Evolutionary conservation across 2,113 vertebrate genomes (phyloP).

Genomic region (Accipiter virgatus): DNA sequence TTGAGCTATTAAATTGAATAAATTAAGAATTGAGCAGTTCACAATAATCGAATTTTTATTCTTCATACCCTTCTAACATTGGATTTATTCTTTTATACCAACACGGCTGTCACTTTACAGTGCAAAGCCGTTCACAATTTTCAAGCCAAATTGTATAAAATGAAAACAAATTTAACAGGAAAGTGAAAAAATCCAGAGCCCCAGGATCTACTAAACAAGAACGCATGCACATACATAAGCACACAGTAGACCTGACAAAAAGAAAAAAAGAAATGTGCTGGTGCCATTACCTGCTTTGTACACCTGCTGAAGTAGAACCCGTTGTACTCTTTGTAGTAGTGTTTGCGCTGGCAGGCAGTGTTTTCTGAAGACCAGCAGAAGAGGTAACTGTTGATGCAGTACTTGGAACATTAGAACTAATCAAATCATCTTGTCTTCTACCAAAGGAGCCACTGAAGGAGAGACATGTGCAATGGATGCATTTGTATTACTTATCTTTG

Average conservation of each 20-base stretch:
- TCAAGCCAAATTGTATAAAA: conserved; percentile 40
- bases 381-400: conserved; percentile 93
- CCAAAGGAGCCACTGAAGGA: conserved; percentile 90
- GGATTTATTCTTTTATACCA: not conserved
- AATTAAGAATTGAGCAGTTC: conserved; percentile 43
- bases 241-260: conserved; percentile 66
- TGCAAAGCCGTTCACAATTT: conserved; percentile 36
- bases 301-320: conserved; percentile 79
- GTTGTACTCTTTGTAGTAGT: conserved; percentile 79
- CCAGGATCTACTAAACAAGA: conserved; percentile 73
- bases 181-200: conserved; percentile 80
- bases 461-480: conserved; percentile 48
- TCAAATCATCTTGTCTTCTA: conserved; percentile 89
- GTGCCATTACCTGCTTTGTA: conserved; percentile 86
- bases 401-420: conserved; percentile 86
- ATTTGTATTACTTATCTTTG: not conserved
- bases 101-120: conserved; percentile 39
- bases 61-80: not conserved
- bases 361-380: conserved; percentile 87
- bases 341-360: conserved; percentile 84
- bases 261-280: not conserved
- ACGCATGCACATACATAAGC: conserved; percentile 80
- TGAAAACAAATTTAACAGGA: conserved; percentile 17
- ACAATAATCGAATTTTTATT: conserved; percentile 16
- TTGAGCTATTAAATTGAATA: conserved; percentile 33